Conservation (phyloP, 1,140 invertebrate species). For the Leptopilina boulardi region DNA sequence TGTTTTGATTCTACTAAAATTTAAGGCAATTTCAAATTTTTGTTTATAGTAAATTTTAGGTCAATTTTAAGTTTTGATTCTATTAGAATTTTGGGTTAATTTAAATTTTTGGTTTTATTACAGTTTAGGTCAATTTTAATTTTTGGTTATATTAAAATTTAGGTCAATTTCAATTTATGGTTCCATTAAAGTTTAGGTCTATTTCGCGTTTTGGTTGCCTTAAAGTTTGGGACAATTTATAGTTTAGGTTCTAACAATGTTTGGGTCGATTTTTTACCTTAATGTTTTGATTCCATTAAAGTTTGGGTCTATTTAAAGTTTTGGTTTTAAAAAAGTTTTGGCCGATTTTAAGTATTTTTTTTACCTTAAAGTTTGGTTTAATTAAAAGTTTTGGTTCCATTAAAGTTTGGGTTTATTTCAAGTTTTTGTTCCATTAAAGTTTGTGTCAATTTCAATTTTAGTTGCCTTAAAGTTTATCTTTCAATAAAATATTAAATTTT, state of each 20-base stretch:
- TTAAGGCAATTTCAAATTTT: no score
- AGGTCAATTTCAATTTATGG: background rate
- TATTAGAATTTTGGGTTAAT: background rate
- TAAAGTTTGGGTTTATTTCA: background rate
- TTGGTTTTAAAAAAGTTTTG: no score
- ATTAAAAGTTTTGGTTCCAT: background rate
- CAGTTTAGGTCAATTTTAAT: background rate
- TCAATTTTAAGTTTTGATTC: background rate
- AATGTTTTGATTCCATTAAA: no score
- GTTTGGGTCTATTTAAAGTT: no score
- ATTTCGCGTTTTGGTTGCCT: background rate
- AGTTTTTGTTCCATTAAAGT: background rate
- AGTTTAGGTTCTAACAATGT: background rate
- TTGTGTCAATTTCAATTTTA: no score
- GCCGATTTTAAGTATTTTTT: background rate
- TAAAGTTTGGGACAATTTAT: background rate
- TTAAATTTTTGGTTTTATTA: background rate
- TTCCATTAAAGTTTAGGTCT: background rate
- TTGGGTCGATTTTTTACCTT: background rate
- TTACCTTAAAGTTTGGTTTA: background rate
- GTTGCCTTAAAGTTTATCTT: no score
- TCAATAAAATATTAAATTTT: no score
- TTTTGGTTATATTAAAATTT: background rate
- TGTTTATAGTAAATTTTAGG: background rate
- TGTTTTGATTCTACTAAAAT: no score